A percentile compares a stretch with the other conserved stretches of the same genome.
Conservation (phyloP, 2,888 invertebrate genomes). For the Julus scandinavius region DNA sequence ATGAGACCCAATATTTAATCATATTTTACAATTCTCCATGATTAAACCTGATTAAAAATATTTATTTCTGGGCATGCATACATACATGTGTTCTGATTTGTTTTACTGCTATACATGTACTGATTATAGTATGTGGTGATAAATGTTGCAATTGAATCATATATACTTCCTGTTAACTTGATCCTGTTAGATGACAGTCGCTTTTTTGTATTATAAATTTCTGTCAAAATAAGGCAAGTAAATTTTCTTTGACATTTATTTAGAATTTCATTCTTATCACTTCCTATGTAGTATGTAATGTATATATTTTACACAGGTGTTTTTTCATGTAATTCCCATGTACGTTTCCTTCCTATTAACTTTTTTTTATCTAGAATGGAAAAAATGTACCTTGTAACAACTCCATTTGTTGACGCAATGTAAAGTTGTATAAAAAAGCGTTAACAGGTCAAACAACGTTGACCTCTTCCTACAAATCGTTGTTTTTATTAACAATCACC, state of each 20-base stretch:
- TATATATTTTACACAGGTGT: not conserved
- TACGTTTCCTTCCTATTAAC: not conserved
- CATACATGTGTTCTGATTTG: too few species aligned
- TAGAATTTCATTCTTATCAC: not conserved
- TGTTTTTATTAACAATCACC: not conserved
- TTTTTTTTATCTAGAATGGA: not conserved
- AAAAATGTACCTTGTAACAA: not conserved
- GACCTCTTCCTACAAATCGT: not conserved
- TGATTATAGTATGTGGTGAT: too few species aligned
- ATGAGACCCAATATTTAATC: too few species aligned
- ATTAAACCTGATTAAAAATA: too few species aligned
- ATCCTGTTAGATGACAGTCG: not conserved
- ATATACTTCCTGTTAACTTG: not conserved
- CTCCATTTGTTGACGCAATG: not conserved
- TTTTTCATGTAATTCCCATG: not conserved
- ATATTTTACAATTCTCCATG: too few species aligned
- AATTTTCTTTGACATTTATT: not conserved
- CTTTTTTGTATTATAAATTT: not conserved
- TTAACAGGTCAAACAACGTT: not conserved
- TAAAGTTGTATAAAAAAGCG: not conserved
- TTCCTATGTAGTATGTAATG: not conserved
- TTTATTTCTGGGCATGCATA: too few species aligned
- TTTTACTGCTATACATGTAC: too few species aligned
- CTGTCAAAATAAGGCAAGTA: constrained; percentile 2
- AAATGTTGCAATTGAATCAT: too few species aligned